These are phyloP conservation scores for Zapus hudsonius DNA, from an alignment of 2,113 vertebrate genomes.

Conservation along the genomic window DNA sequence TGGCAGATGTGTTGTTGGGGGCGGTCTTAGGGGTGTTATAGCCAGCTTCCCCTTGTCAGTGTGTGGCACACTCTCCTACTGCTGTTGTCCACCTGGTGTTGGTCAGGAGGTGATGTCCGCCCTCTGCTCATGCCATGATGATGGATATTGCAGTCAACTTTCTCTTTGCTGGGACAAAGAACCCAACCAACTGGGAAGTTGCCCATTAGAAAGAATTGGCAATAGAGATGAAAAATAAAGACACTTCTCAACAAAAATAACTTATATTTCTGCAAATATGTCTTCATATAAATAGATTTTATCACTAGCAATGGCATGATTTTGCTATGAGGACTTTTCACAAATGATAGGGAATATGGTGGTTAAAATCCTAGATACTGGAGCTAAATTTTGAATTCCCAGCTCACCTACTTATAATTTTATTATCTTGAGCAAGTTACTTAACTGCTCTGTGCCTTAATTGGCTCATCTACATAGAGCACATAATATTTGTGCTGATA, in stretches of 20 bases:
- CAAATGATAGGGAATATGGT: background rate
- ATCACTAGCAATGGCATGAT: slow-evolving; percentile 22
- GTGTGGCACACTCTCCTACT: too few species aligned
- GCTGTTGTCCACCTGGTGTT: too few species aligned
- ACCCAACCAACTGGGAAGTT: slow-evolving; percentile 1
- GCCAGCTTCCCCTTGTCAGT: too few species aligned
- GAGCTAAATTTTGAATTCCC: background rate
- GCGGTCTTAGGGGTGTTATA: too few species aligned
- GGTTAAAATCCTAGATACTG: background rate
- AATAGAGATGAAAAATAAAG: background rate
- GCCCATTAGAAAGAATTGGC: background rate
- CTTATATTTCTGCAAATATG: background rate
- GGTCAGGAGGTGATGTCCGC: too few species aligned
- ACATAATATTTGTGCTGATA: background rate
- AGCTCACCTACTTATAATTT: background rate
- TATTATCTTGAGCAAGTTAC: background rate
- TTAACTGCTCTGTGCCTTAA: background rate
- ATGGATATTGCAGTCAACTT: too few species aligned
- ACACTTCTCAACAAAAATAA: background rate
- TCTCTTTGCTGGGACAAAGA: too few species aligned
- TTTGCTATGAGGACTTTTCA: slow-evolving; percentile 11
- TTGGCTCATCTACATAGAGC: slow-evolving; percentile 5
- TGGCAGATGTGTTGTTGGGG: too few species aligned
- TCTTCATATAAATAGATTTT: background rate
- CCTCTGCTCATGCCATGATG: too few species aligned